Base-by-base conservation (phyloP, 2,113 vertebrate genomes). In the Hymenochirus boettgeri region DNA sequence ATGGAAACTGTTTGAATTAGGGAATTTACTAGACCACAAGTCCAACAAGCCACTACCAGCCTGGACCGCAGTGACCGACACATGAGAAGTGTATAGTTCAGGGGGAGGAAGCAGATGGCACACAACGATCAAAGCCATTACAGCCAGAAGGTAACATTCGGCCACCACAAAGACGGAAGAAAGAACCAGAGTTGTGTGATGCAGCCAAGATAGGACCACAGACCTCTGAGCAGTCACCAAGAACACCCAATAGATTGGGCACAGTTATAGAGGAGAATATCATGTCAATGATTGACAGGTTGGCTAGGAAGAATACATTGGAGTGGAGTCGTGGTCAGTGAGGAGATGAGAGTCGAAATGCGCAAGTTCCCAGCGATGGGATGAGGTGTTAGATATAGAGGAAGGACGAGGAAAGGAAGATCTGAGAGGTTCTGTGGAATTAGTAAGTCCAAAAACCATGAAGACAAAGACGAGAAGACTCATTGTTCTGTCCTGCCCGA, bases 301-400 rank as follows among this genome's bases (percentile, higher is more conserved):
- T 74, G 11, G 63, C 63, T 12, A 64, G 39, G 47, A 75, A 75
- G 52, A 69, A 75, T 75, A 69, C 60, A 69, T 75, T 27, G 39
- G 39, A 1, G 39, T 42, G 39, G 39, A 42, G 39, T 15, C 7
- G 6, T 12, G 17, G 6, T 42, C 17, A 42, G 12, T 12, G 17
- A 42, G 7, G 15, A 4, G 46, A 48, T 48, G 9, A 22, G 18
- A 48, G 9, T n/a, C n/a, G n/a, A n/a, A n/a, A n/a, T n/a, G n/a
- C n/a, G n/a, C n/a, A 23, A 4, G 6, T 48, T 48, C 46, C 46
- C 8, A 48, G 46, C 3, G 22, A 1, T 3, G 21, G 21, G 7
- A 48, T 19, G 7, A 48, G 21, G 19, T 48, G 22, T 21, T 22
- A 22, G 4, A 4, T 23, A 19, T 22, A 9, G 13, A 48, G 22